Evolutionary conservation across 2,113 vertebrate genomes (phyloP).

Genomic region (Indicator indicator): DNA sequence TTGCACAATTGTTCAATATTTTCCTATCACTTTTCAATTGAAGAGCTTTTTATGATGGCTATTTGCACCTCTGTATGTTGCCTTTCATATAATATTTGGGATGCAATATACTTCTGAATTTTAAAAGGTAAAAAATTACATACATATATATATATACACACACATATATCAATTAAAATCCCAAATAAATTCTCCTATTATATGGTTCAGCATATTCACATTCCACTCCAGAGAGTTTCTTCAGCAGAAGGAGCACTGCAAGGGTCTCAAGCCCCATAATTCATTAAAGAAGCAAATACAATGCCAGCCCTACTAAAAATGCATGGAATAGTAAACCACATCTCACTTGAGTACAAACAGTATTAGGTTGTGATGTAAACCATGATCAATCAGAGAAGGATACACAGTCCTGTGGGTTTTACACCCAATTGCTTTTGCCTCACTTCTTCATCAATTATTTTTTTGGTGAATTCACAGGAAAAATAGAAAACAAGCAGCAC

Average conservation of each 20-base stretch:
- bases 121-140: slow-evolving; percentile 18
- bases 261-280: background rate
- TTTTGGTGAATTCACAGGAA: background rate
- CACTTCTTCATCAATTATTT: background rate
- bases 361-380: background rate
- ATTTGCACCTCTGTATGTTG: background rate
- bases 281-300: background rate
- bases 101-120: background rate
- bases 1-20: background rate
- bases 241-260: background rate
- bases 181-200: slow-evolving; percentile 18
- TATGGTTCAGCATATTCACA: background rate
- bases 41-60: background rate
- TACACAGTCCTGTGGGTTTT: background rate
- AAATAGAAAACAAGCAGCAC: background rate
- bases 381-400: background rate
- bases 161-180: slow-evolving; percentile 1
- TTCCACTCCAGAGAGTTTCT: background rate
- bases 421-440: background rate
- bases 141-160: no score
- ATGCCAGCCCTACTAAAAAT: background rate
- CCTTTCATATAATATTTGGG: background rate
- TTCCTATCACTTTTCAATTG: background rate
- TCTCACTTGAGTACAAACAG: background rate
- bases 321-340: background rate